These are phyloP conservation scores for Monomorium pharaonis DNA, from an alignment of 1,140 invertebrate genomes.

Conservation along the genomic window DNA sequence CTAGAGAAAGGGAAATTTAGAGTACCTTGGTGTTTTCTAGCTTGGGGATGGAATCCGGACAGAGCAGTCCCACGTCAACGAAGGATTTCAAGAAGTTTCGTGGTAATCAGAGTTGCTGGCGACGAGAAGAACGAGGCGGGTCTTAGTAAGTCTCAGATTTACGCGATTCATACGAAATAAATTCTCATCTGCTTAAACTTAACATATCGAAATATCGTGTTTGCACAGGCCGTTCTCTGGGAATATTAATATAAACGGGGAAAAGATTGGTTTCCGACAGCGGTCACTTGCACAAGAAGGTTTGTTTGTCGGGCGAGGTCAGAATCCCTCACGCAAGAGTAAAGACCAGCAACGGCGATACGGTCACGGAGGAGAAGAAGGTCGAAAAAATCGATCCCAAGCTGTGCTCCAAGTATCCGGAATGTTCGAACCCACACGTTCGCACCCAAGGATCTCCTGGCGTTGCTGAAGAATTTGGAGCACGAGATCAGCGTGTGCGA, in stretches of 20 bases:
- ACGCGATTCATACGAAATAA: neutral
- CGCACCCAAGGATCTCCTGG: conserved; percentile 93
- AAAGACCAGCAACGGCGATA: conserved; percentile 87
- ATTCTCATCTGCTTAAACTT: neutral
- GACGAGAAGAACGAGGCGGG: conserved; percentile 85
- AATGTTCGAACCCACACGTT: conserved; percentile 92
- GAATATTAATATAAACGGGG: conserved; percentile 83
- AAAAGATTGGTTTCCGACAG: conserved; percentile 83
- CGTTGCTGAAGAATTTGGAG: conserved; percentile 94
- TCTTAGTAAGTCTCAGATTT: conserved; percentile 76
- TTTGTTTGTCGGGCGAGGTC: conserved; percentile 83
- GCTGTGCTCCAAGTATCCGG: conserved; percentile 85
- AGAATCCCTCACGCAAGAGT: conserved; percentile 85
- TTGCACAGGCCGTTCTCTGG: conserved; percentile 80
- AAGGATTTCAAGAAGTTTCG: conserved; percentile 89
- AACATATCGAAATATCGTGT: neutral
- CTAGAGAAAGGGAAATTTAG: neutral
- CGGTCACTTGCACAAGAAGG: conserved; percentile 84
- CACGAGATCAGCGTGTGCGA: conserved; percentile 95
- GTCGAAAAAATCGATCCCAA: conserved; percentile 85
- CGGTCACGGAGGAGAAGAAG: conserved; percentile 85
- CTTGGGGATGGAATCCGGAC: conserved; percentile 88
- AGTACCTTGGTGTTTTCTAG: conserved; percentile 73
- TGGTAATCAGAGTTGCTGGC: conserved; percentile 87
- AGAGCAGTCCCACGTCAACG: conserved; percentile 86